Percentiles rank a stretch among this genome's conserved stretches.
Evolutionary conservation across 1,140 invertebrate species (phyloP).

Genomic region (Brachionus rubens): DNA sequence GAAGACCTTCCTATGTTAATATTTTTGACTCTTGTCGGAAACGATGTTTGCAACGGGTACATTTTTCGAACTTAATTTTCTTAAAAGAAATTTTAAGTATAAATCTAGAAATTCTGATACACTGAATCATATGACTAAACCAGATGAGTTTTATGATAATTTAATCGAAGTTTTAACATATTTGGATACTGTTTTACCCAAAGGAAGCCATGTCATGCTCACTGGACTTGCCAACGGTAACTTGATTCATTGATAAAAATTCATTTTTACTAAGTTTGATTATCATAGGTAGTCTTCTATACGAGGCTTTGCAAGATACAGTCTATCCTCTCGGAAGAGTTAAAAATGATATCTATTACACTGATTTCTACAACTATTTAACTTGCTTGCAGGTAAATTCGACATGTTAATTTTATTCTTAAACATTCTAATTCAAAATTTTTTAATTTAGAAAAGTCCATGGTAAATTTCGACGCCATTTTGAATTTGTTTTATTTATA

Average conservation of each 20-base stretch:
- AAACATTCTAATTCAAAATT: background rate
- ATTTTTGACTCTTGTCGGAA: slow-evolving; percentile 62
- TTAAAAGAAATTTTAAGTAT: background rate
- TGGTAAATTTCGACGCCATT: no score
- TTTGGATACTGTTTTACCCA: slow-evolving; percentile 57
- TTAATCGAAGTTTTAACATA: slow-evolving; percentile 55
- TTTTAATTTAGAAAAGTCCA: background rate
- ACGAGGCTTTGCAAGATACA: slow-evolving; percentile 57
- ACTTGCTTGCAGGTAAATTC: slow-evolving; percentile 60
- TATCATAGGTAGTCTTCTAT: slow-evolving; percentile 55
- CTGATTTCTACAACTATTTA: slow-evolving; percentile 61
- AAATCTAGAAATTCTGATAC: slow-evolving; percentile 52
- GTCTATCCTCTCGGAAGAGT: slow-evolving; percentile 62
- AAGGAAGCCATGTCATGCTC: slow-evolving; percentile 60
- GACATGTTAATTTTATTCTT: slow-evolving; percentile 3
- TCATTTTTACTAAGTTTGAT: no score
- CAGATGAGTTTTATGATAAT: slow-evolving; percentile 55
- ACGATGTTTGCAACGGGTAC: slow-evolving; percentile 64
- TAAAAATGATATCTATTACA: slow-evolving; percentile 60
- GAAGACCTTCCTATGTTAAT: slow-evolving; percentile 61
- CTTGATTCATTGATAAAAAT: no score
- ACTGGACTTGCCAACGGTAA: slow-evolving; percentile 61
- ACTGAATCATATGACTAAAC: slow-evolving; percentile 60
- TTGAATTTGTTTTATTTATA: background rate
- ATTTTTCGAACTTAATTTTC: background rate